Base-by-base conservation (phyloP, 2,797 vertebrate genomes). In the Fratercula arctica region DNA sequence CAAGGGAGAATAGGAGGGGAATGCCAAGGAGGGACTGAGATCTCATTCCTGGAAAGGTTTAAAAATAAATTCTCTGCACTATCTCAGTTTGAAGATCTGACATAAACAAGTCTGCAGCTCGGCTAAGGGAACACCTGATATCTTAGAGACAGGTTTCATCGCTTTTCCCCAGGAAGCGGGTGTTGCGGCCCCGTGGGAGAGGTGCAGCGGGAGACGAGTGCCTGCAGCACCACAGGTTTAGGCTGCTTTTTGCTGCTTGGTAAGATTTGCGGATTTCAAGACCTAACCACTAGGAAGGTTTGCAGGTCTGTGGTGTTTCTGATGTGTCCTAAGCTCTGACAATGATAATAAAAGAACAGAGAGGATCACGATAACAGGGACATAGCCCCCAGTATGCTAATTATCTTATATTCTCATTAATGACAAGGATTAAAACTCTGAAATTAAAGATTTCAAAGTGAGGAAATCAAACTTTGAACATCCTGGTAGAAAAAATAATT, bases 131-230 rank as follows among this genome's bases (percentile, higher is more conserved):
- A 67, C 3, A 24, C 16, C 26, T 37, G 14, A 19, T 64, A 35
- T 5, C 35, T 76, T 25, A 35, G 24, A 72, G 59, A 29, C 10
- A 18, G 8, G 18, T 70, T 85, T 91, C 26, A 50, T 13, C 20
- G 45, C 19, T 72, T 46, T 57, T 95, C n/a, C 29, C 31, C 33
- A 37, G 29, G 13, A 86, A 74, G 28, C n/a, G 25, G 57, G 13
- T 51, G 50, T 1, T 53, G 39, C 4, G 75, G 64, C 13, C 83
- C 73, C 1, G 0, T 8, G 48, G 56, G 48, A 88, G 51, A 79
- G 12, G 2, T 46, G n/a, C 59, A 41, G n/a, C 5, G 4, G 67
- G 18, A 80, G 20, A 33, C 0, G 0, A 6, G 3, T 13, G n/a
- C 50, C 45, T 77, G 25, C 18, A 45, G 10, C 17, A 80, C 37